Evolutionary conservation across 2,888 invertebrate genomes (phyloP), one percentile per base, ranked within the genome.

Genomic region (Drosophila setosimentum): DNA sequence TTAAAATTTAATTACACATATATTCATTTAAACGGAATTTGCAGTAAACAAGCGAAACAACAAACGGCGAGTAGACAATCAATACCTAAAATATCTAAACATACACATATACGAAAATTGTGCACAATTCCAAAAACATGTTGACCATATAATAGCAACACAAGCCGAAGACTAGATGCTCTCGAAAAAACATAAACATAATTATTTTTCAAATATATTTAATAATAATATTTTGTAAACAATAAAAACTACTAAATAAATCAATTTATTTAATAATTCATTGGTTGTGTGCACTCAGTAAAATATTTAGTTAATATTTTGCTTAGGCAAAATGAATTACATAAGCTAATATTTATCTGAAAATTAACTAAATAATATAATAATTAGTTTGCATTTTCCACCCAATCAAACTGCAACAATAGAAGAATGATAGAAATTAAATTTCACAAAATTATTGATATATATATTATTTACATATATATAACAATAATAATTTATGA

Each of bases 1-100:
- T 90, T 88, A 90, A 89, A 84, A 79, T 88, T 88, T 87, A 86
- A 87, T 83, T 87, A 87, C 76, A 79, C 77, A 35, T 11, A 54
- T 16, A 54, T 54, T 21, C 32, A 89, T 76, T 75, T 80, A 82
- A 90, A 82, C 73, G 86, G 83, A 90, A 80, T 80, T 88, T 82
- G 76, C 83, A 80, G 76, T 83, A 90, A 88, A 74, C 90, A 77
- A 63, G 63, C 49, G 42, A 50, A 42, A 24, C 24, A 61, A 21
- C 40, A 21, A 8, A 29, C n/a, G 13, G n/a, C 16, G 21, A 4
- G 29, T 33, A 11, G 24, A 57, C 13, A 42, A 42, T 24, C 10
- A 51, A 24, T n/a, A 42, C 13, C 21, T 33, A 18, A 48, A 37
- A 57, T 24, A 60, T 30, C 27, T 54, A 40, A 32, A 33, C 32